Evolutionary conservation across 2,113 vertebrate species (phyloP), one percentile per base, ranked within the genome.

Genomic region (Pan paniscus): DNA sequence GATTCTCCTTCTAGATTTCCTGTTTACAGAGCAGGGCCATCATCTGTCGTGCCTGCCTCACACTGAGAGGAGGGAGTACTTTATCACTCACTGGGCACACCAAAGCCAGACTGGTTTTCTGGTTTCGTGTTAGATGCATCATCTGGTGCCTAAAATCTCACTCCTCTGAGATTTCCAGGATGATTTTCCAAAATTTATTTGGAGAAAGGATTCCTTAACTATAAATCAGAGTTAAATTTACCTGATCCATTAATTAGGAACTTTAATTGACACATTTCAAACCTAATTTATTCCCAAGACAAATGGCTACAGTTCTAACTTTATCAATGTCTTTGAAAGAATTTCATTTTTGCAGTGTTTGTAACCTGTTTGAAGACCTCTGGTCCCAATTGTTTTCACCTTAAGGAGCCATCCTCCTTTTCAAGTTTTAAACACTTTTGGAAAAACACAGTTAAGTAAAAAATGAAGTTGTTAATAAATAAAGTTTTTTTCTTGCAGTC

Each of bases 121-220:
- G 72, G 23, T 57, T 86, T 48, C 30, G 10, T 48, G 1, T 82
- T 89, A 46, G 30, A 32, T 46, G 25, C 5, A 16, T 40, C 9
- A 3, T 32, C 32, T 35, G 70, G 12, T 22, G 40, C 84, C 93
- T 82, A 40, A 93, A 75, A 92, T 79, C 32, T 67, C 70, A 76
- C 67, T 38, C 8, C 18, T 23, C 48, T 52, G 76, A 67, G 43
- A n/a, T 50, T 91, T 91, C 46, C 57, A n/a, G 75, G 79, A 27
- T 73, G n/a, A 78, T 82, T 95, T 87, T 78, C 57, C 55, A 67
- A 64, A 88, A 68, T 61, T 75, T 94, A 46, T 64, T 92, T 81
- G 30, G 50, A 78, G 57, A 88, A 94, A 93, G 72, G 35, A 76
- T 97, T 92, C 48, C 20, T 91, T 43, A 52, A 46, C 22, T 64